Percentiles rank a stretch among this genome's conserved stretches.
Evolutionary conservation across 1,140 invertebrate genomes (phyloP).

Genomic region (Drosophila nebulosa): DNA sequence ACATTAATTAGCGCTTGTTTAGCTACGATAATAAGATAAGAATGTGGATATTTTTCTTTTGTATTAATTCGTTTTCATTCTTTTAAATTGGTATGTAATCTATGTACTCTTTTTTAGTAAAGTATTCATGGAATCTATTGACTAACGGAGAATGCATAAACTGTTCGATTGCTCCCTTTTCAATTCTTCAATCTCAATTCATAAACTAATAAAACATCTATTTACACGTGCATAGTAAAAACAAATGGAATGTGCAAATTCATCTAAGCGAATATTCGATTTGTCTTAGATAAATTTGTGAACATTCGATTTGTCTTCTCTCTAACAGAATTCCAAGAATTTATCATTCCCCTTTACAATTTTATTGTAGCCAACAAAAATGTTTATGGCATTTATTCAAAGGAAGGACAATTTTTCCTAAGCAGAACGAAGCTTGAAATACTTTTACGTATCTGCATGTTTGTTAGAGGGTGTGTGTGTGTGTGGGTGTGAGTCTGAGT

Average conservation of each 20-base stretch:
- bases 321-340: background rate
- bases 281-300: background rate
- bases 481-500: background rate
- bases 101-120: too few species aligned
- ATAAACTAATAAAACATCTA: background rate
- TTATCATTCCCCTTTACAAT: conserved; percentile 3
- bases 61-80: too few species aligned
- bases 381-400: background rate
- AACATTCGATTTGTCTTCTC: background rate
- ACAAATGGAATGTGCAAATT: background rate
- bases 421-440: conserved; percentile 10
- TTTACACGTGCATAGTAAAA: background rate
- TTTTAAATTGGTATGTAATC: too few species aligned
- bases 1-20: too few species aligned
- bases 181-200: background rate
- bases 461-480: background rate
- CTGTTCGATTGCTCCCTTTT: background rate
- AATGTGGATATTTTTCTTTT: too few species aligned
- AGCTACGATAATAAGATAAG: too few species aligned
- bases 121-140: too few species aligned
- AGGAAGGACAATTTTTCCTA: background rate
- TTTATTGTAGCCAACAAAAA: too few species aligned
- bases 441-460: background rate
- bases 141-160: too few species aligned
- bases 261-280: background rate